Base-by-base conservation (phyloP, 1,140 invertebrate genomes). In the Lepidurus arcticus region DNA sequence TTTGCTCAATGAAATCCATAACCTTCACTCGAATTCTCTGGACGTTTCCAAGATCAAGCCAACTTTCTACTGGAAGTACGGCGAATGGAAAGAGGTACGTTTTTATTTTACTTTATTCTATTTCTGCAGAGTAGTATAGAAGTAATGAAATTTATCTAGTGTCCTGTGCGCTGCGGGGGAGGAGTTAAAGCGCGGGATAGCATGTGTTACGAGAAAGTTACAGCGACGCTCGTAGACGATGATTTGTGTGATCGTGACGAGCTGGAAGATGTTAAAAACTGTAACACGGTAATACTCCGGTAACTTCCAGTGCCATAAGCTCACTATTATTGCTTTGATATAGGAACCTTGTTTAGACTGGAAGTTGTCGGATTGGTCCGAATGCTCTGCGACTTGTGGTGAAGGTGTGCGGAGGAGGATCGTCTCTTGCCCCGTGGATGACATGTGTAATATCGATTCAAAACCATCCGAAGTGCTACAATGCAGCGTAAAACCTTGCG, bases 11-110 rank as follows among this genome's bases (percentile, higher is more conserved):
- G 73, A 81, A 26, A 78, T 81, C 34, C 44, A 78, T 9, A 74
- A 78, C n/a, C 44, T 7, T 47, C 78, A 78, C 42, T 44, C 80
- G 21, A 73, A 34, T 42, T 53, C 42, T 7, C 78, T 79, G 42
- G 73, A 75, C 73, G 78, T 78, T n/a, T 34, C 74, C 34, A 47
- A 74, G 44, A 79, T 80, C 4, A 79, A 53, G 26, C 81, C 81
- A 0, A 44, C 76, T 6, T 81, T 82, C 79, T 34, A 80, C 73
- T 83, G 82, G 82, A 80, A 76, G 16, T 76, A 80, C 45, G 80
- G 80, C 73, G 44, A 80, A 1, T 83, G 82, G 82, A 80, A 78
- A n/a, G 74, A 81, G 76, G 82, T 83, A 80, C 79, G 79, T 76
- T 76, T 13, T 65, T 21, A 2, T 65, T 65, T 65, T n/a, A n/a